Base-by-base conservation (phyloP, 2,888 invertebrate genomes). In the Lobophora halterata region DNA sequence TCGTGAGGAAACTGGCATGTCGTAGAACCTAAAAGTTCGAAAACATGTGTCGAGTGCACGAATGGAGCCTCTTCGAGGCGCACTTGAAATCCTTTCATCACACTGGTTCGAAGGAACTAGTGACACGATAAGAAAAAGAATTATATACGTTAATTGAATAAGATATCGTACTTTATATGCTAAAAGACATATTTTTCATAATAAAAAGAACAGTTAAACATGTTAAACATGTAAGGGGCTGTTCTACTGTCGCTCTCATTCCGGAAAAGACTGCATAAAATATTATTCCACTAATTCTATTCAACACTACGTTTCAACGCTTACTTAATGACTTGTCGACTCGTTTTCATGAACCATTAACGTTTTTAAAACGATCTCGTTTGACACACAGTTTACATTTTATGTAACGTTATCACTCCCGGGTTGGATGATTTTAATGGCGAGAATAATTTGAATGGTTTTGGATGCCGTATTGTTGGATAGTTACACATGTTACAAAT, bases 271-370 rank as follows among this genome's bases (percentile, higher is more conserved):
- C 66, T 71, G 67, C 67, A 67, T 71, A 68, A 71, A 67, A 69
- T 69, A 71, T 71, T 62, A 58, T 63, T 56, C 52, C 47, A 50
- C 58, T 70, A 69, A 69, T 64, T 60, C 59, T 65, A 68, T 69
- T 71, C 64, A 65, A 60, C 61, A 57, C 51, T 60, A 60, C 58
- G 59, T 65, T 65, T 53, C 52, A 65, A 61, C 62, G 61, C 60
- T 64, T 55, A 47, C 59, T 58, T 60, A 69, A 66, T 61, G 58
- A 69, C 57, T 55, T 53, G 54, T 55, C 50, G 49, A 47, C 48
- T 49, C 44, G 16, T 54, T 54, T 49, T 45, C 41, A 42, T 33
- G 40, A 36, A 21, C 42, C 33, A 42, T 49, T 45, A 49, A 42
- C 37, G 50, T 45, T 54, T 46, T 47, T 33, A 41, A 50, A 45